Evolutionary conservation across 1,140 invertebrate genomes (phyloP), one percentile per base, ranked within the genome.

Genomic region (Probaryconus sp.): DNA sequence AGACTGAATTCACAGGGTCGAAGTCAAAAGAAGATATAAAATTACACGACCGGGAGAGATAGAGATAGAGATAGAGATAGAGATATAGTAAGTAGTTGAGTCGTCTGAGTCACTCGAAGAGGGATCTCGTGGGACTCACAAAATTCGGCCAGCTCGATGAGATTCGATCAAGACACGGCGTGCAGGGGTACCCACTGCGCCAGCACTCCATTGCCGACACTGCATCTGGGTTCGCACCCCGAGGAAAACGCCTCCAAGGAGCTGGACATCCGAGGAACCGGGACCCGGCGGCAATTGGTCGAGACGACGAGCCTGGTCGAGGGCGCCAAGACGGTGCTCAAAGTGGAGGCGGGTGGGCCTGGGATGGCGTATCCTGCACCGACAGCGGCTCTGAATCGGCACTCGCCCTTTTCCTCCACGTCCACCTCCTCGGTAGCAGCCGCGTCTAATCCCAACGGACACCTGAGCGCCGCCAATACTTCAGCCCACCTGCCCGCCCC

Each of bases 401-500:
- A 86, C 79, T 84, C 85, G 83, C 79, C 85, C 67, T 86, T 85
- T 77, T 79, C 83, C 40, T 78, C 72, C 63, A 67, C 81, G 35
- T 58, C 48, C 14, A 45, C 35, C 11, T 17, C 64, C 21, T 16
- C 55, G 26, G 45, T 55, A 20, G 42, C 58, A 7, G 55, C 55
- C 10, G 31, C 70, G n/a, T n/a, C n/a, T n/a, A n/a, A n/a, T n/a
- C n/a, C n/a, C n/a, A n/a, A n/a, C n/a, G n/a, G n/a, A n/a, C n/a
- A n/a, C 51, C 16, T 55, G 2, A 43, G 58, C 20, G 63, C 63
- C 2, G 37, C 56, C 53, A 63, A 77, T 24, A 82, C 83, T 35
- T 83, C 84, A 81, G 84, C 85, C 69, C 85, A 84, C 45, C 42
- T 91, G 86, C 86, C 91, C 85, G 81, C 92, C 87, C 87, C 88